These are phyloP conservation scores for Lypha dubia DNA, from an alignment of 2,888 invertebrate genomes.

Conservation along the genomic window DNA sequence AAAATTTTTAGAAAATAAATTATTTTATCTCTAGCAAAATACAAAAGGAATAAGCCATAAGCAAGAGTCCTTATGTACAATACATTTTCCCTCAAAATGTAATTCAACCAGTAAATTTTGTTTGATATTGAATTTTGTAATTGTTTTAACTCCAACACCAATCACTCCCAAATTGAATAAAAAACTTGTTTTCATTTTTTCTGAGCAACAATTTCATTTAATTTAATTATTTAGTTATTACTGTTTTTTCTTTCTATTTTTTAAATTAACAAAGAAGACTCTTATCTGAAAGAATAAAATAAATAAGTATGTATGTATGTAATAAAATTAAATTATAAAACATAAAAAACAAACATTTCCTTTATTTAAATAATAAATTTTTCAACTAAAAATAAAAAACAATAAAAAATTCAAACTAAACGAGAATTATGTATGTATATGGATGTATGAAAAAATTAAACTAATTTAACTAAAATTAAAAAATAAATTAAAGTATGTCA, in stretches of 20 bases:
- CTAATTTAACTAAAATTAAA: constrained; percentile 58
- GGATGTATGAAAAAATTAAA: constrained; percentile 46
- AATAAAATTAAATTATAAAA: constrained; percentile 51
- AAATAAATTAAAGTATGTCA: constrained; percentile 6
- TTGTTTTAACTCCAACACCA: no score
- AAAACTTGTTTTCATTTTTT: constrained; percentile 24
- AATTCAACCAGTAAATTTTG: no score
- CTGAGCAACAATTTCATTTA: constrained; percentile 24
- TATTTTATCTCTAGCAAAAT: no score
- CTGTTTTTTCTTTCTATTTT: constrained; percentile 15
- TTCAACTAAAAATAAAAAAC: constrained; percentile 65
- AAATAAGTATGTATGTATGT: constrained; percentile 45
- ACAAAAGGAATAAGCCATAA: no score
- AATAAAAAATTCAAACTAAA: constrained; percentile 66
- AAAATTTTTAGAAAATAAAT: no score
- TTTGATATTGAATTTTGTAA: no score
- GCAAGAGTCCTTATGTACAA: no score
- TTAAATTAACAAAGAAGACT: constrained; percentile 53
- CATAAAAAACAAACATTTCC: constrained; percentile 59
- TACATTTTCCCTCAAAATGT: no score
- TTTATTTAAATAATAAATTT: constrained; percentile 16
- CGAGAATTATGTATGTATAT: constrained; percentile 11
- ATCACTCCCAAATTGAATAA: no score
- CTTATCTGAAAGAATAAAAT: constrained; percentile 52
- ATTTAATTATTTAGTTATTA: constrained; percentile 26